A percentile compares a stretch with the other conserved stretches of the same genome.
Conservation (phyloP, 1,140 invertebrate genomes). For the Ectropis grisescens region DNA sequence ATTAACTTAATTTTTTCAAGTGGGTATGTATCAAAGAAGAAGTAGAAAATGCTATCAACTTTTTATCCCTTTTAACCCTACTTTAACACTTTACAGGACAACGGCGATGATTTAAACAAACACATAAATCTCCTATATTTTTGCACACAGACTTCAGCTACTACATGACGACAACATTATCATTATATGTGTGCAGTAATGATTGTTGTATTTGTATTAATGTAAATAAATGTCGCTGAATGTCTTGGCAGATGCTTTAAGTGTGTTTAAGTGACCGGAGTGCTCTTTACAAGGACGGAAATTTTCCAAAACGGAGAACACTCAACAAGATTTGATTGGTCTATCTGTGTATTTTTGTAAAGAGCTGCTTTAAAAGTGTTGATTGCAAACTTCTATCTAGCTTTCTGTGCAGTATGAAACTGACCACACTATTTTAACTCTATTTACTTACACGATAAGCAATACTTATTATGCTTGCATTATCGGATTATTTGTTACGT, state of each 20-base stretch:
- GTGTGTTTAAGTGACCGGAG: no score
- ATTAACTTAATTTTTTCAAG: no score
- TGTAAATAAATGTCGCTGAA: constrained; percentile 43
- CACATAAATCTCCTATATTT: no score
- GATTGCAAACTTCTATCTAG: constrained; percentile 36
- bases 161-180: no score
- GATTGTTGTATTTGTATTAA: neutral
- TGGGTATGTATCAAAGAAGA: no score
- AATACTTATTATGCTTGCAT: constrained; percentile 59
- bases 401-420: constrained; percentile 31
- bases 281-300: constrained; percentile 28
- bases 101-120: no score
- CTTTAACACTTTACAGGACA: no score
- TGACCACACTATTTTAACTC: constrained; percentile 28
- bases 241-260: constrained; percentile 57
- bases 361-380: constrained; percentile 26
- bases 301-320: no score
- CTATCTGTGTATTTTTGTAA: constrained; percentile 23
- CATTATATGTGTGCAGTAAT: neutral
- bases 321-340: no score
- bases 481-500: constrained; percentile 33
- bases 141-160: no score
- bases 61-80: no score
- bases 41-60: no score
- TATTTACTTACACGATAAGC: constrained; percentile 28